These are phyloP conservation scores for Setipinna tenuifilis DNA, from an alignment of 2,797 vertebrate species.

Conservation along the genomic window DNA sequence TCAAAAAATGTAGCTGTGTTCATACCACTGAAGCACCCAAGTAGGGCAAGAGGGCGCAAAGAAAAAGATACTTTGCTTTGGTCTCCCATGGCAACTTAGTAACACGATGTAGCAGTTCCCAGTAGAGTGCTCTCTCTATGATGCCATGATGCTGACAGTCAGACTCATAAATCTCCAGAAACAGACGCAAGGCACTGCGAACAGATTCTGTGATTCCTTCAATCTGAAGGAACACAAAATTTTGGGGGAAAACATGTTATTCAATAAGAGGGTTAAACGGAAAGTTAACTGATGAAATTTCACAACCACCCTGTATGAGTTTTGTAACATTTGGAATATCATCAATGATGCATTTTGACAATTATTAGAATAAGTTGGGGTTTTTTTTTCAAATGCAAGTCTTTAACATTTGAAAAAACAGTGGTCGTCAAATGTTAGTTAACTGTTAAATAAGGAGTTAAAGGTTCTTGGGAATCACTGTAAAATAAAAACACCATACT, in stretches of 20 bases:
- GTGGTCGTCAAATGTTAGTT: neutral
- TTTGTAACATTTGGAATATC: no score
- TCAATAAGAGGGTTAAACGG: neutral
- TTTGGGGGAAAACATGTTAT: neutral
- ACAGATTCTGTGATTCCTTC: conserved; percentile 82
- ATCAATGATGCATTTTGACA: no score
- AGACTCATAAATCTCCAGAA: conserved; percentile 80
- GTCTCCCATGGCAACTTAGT: conserved; percentile 81
- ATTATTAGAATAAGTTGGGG: no score
- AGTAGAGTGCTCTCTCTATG: conserved; percentile 70
- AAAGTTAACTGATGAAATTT: no score
- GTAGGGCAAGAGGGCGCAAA: conserved; percentile 82
- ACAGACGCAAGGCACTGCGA: conserved; percentile 75
- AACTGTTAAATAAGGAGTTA: neutral
- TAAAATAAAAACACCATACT: conserved; percentile 51
- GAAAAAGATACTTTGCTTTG: conserved; percentile 81
- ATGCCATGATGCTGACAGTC: conserved; percentile 78
- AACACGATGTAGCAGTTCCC: conserved; percentile 71
- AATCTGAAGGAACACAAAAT: conserved; percentile 65
- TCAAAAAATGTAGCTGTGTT: neutral
- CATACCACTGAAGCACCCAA: conserved; percentile 79
- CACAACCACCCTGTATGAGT: no score
- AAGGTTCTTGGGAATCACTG: neutral
- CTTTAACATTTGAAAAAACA: neutral
- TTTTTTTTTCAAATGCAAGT: no score